These are phyloP conservation scores for Cryptoprocta ferox DNA, from an alignment of 2,797 vertebrate species.

Conservation along the genomic window DNA sequence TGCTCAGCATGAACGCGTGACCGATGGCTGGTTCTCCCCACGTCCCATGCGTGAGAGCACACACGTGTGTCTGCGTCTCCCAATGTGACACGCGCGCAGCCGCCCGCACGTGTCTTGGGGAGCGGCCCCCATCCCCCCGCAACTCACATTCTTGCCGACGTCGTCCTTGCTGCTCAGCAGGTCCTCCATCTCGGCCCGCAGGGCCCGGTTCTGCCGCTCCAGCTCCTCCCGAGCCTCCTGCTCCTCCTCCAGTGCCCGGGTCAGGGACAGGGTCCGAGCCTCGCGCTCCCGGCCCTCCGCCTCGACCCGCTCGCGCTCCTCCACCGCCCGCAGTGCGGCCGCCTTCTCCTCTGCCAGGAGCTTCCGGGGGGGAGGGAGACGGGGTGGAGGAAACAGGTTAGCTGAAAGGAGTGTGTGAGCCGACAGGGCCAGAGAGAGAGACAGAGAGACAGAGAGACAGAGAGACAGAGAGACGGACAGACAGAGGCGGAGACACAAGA, in stretches of 20 bases:
- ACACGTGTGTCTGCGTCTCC: fast-evolving
- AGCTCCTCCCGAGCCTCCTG: conserved; percentile 92
- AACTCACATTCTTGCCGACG: conserved; percentile 93
- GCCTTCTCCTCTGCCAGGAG: conserved; percentile 94
- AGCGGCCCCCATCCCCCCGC: too few relatives aligned
- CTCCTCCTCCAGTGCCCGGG: conserved; percentile 91
- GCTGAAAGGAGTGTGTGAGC: neutral
- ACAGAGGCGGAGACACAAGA: conserved; percentile 79
- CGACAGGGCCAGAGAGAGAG: neutral
- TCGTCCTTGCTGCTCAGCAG: conserved; percentile 95
- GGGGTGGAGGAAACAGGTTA: neutral
- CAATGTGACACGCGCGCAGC: fast-evolving
- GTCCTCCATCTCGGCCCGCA: conserved; percentile 94
- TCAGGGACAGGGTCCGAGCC: conserved; percentile 90
- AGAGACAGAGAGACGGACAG: neutral
- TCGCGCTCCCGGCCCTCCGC: conserved; percentile 95
- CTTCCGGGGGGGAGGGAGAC: conserved; percentile 54
- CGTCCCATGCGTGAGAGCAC: fast-evolving
- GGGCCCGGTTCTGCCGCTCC: conserved; percentile 93
- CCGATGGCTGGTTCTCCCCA: fast-evolving
- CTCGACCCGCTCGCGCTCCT: conserved; percentile 93
- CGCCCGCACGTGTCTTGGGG: fast-evolving
- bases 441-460: too few relatives aligned
- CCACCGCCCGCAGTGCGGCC: conserved; percentile 90
- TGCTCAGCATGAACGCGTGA: fast-evolving